Base-by-base conservation (phyloP, 2,888 invertebrate genomes). In the Apamea monoglypha region DNA sequence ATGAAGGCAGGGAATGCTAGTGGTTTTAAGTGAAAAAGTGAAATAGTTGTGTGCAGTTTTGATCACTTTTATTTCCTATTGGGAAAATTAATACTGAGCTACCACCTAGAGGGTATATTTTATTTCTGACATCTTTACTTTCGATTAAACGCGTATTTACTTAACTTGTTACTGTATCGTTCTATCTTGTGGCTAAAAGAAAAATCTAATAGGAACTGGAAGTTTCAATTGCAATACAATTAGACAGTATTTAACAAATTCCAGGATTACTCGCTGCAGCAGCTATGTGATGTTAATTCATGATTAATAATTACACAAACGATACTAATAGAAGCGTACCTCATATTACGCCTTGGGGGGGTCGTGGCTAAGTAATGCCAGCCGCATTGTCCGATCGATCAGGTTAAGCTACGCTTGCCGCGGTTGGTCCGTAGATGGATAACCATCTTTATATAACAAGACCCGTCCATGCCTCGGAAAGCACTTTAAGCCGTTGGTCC, bases 21-120 rank as follows among this genome's bases (percentile, higher is more conserved):
- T 50, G 29, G 21, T 61, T 68, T 61, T 68, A 78, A 32, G 59
- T 44, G 69, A 53, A 50, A 63, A 56, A 44, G n/a, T 69, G n/a
- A 59, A 61, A 14, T 36, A 78, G 18, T 14, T 36, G n/a, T n/a
- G n/a, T n/a, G 6, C 40, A 12, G 29, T 78, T 32, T 32, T 76
- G 4, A 47, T 66, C 32, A 63, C 74, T 29, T 25, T 40, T 29
- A n/a, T 50, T 18, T 76, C 5, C 12, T 47, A 8, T 59, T 21
- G 3, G n/a, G 3, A 14, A 25, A 36, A 47, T 21, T 10, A 7
- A 29, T 25, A 50, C 36, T 76, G 29, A 36, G 8, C 8, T 53
- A 74, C 18, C 16, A 53, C 16, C 59, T 29, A 40, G 53, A 4
- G 66, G 5, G 8, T 50, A 32, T 21, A 5, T 1, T 8, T 69